These are phyloP conservation scores for Odontothrips loti DNA, from an alignment of 2,888 invertebrate genomes.

Conservation along the genomic window DNA sequence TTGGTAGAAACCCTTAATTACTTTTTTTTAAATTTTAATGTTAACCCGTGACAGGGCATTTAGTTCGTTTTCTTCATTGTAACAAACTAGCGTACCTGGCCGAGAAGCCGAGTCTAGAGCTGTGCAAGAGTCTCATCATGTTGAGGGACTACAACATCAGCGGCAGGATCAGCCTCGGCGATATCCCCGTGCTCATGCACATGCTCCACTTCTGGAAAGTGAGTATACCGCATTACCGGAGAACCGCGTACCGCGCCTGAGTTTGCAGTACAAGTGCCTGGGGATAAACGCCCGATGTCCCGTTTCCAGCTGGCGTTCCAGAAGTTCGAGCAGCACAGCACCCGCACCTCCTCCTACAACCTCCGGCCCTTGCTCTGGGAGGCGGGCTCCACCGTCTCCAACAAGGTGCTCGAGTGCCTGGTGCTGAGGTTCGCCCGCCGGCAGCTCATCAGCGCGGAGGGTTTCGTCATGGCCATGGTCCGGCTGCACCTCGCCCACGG, in stretches of 20 bases:
- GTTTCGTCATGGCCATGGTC: slow-evolving; percentile 61
- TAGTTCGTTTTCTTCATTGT: slow-evolving; percentile 34
- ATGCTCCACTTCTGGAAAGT: slow-evolving; percentile 64
- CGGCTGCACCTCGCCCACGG: slow-evolving; percentile 61
- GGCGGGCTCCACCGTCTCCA: slow-evolving; percentile 65
- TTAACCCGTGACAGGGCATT: background rate
- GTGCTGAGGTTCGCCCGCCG: slow-evolving; percentile 63
- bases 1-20: too few relatives aligned
- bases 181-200: slow-evolving; percentile 60
- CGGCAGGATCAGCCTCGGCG: slow-evolving; percentile 57
- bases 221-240: slow-evolving; percentile 37
- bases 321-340: slow-evolving; percentile 55
- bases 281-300: background rate
- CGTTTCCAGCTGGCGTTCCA: slow-evolving; percentile 54
- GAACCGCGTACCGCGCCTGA: too few relatives aligned
- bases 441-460: slow-evolving; percentile 55
- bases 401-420: slow-evolving; percentile 69
- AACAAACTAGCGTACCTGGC: slow-evolving; percentile 48
- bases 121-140: slow-evolving; percentile 66
- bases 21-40: too few relatives aligned
- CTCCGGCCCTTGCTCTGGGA: slow-evolving; percentile 63
- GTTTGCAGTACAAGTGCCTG: slow-evolving; percentile 11
- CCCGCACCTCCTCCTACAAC: slow-evolving; percentile 60
- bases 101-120: slow-evolving; percentile 59
- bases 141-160: slow-evolving; percentile 61